A percentile compares a stretch with the other conserved stretches of the same genome.
Conservation (phyloP, 2,888 invertebrate species). For the Orchesella flavescens region DNA sequence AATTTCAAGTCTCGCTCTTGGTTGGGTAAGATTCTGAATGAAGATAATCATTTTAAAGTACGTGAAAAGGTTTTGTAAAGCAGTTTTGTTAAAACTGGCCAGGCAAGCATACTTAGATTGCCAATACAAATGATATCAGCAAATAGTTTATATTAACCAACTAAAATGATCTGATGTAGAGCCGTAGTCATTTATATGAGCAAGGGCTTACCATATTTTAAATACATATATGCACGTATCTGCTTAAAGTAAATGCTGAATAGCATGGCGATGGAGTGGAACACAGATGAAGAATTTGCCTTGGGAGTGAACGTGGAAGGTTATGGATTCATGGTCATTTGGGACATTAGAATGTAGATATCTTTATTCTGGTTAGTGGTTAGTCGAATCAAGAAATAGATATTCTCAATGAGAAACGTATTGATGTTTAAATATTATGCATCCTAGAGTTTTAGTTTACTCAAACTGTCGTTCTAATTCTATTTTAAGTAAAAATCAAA, state of each 20-base stretch:
- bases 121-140: too few relatives aligned
- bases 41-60: not conserved
- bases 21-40: not conserved
- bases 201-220: not conserved
- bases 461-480: not conserved
- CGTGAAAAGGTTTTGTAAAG: not conserved
- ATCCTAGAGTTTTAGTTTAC: not conserved
- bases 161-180: not conserved
- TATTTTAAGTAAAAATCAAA: not conserved
- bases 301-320: slow-evolving; percentile 63
- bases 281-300: slow-evolving; percentile 48
- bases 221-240: not conserved
- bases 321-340: slow-evolving; percentile 60
- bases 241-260: not conserved
- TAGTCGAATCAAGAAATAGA: too few relatives aligned
- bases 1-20: not conserved
- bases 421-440: not conserved
- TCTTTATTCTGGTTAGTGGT: not conserved
- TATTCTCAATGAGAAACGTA: too few relatives aligned
- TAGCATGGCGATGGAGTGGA: slow-evolving; percentile 52
- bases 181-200: not conserved
- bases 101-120: not conserved
- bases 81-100: not conserved
- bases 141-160: not conserved
- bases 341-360: slow-evolving; percentile 22